Percentiles rank a stretch among this genome's conserved stretches.
Conservation (phyloP, 2,888 invertebrate species). For the Erebia epiphron region DNA sequence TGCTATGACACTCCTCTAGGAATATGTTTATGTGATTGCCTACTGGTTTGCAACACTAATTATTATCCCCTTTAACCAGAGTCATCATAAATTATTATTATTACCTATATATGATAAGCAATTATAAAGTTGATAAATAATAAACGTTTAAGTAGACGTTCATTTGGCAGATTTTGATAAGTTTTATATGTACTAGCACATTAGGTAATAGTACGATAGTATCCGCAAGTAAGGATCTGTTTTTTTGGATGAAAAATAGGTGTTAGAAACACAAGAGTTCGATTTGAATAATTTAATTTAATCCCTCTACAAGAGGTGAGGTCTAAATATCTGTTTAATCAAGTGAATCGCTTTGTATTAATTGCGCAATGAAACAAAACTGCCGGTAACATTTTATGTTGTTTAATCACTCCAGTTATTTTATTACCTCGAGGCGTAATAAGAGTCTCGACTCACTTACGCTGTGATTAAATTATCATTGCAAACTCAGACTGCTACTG, state of each 20-base stretch:
- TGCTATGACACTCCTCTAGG: conserved; percentile 56
- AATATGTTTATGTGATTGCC: conserved; percentile 69
- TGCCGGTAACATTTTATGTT: conserved; percentile 51
- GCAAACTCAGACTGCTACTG: conserved; percentile 66
- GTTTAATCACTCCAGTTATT: conserved; percentile 48
- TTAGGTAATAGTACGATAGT: too few species aligned
- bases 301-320: not conserved
- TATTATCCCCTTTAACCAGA: conserved; percentile 69
- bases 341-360: conserved; percentile 21
- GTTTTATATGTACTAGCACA: too few species aligned
- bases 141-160: too few species aligned
- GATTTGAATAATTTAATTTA: conserved; percentile 1
- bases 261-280: not conserved
- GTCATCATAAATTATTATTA: not conserved
- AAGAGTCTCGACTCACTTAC: conserved; percentile 57
- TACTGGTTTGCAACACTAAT: conserved; percentile 60
- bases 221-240: too few species aligned
- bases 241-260: too few species aligned
- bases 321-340: conserved; percentile 14
- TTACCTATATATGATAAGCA: not conserved
- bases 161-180: too few species aligned
- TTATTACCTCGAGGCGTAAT: conserved; percentile 48
- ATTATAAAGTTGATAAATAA: not conserved
- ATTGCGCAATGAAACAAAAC: conserved; percentile 52
- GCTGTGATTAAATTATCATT: conserved; percentile 79